Evolutionary conservation across 1,140 invertebrate genomes (phyloP).

Genomic region (Lepidurus packardi): DNA sequence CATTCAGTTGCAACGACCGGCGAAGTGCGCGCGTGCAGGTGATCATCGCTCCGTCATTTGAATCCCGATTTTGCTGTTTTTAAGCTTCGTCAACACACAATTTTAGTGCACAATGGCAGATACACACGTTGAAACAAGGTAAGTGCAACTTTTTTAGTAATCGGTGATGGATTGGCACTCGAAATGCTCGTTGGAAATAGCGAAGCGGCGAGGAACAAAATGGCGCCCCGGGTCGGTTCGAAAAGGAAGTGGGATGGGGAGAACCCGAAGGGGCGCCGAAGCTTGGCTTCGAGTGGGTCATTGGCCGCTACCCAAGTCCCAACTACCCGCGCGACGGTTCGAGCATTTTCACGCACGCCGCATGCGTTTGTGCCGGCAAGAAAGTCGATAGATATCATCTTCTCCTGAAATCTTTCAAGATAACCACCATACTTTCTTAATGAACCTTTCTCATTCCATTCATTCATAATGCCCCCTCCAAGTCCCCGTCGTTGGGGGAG

Average conservation of each 20-base stretch:
- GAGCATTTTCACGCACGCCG: neutral
- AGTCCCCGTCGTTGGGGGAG: too few species aligned
- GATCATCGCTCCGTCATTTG: neutral
- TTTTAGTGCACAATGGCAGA: conserved; percentile 30
- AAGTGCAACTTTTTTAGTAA: conserved; percentile 12
- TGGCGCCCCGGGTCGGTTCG: conserved; percentile 28
- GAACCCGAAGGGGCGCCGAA: neutral
- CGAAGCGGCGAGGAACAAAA: conserved; percentile 28
- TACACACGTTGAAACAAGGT: conserved; percentile 32
- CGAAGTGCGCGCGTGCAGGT: conserved; percentile 11
- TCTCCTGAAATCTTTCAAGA: neutral
- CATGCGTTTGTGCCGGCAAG: conserved; percentile 25
- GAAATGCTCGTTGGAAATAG: conserved; percentile 17
- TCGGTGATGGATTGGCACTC: neutral
- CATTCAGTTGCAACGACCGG: neutral
- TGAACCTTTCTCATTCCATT: too few species aligned
- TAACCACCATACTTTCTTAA: neutral
- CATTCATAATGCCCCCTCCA: too few species aligned
- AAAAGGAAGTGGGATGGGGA: conserved; percentile 16
- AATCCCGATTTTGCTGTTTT: conserved; percentile 25
- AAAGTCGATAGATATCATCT: conserved; percentile 23
- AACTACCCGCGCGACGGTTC: conserved; percentile 8
- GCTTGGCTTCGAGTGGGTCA: conserved; percentile 16
- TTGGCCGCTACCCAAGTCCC: neutral
- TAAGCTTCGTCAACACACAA: conserved; percentile 17